Evolutionary conservation across 2,113 vertebrate genomes (phyloP).

Genomic region (Pituophis catenifer): DNA sequence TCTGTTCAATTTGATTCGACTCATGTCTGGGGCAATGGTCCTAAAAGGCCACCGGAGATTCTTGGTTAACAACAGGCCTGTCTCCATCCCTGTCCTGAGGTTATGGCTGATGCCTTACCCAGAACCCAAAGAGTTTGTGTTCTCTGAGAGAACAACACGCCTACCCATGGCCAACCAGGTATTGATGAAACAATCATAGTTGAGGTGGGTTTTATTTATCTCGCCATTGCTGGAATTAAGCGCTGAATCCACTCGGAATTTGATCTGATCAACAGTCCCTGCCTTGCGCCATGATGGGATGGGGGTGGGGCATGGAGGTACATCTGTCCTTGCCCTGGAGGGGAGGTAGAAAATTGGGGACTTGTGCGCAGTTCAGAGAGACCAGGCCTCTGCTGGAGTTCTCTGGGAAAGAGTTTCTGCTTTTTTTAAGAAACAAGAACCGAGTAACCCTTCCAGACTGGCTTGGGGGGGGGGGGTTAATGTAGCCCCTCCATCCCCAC

Average conservation of each 20-base stretch:
- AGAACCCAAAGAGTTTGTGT: background rate
- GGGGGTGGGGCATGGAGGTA: background rate
- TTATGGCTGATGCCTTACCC: background rate
- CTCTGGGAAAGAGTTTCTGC: background rate
- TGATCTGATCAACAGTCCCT: background rate
- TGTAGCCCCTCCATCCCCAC: background rate
- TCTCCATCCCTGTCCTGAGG: background rate
- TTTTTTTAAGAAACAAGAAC: background rate
- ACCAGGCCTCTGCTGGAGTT: background rate
- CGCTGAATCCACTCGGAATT: background rate
- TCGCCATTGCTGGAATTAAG: background rate
- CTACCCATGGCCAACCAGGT: background rate
- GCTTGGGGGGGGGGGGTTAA: background rate
- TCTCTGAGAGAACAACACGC: background rate
- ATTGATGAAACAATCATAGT: background rate
- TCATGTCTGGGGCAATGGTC: background rate
- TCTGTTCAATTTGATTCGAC: too few species aligned
- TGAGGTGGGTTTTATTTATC: background rate
- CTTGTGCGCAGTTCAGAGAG: background rate
- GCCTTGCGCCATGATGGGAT: background rate
- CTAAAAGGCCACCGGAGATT: background rate
- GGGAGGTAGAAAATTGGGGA: background rate
- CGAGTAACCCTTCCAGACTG: background rate
- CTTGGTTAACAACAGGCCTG: background rate
- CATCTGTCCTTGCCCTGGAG: background rate